Evolutionary conservation across 1,140 invertebrate genomes (phyloP), one percentile per base, ranked within the genome.

Genomic region (Drosophila sucinea): DNA sequence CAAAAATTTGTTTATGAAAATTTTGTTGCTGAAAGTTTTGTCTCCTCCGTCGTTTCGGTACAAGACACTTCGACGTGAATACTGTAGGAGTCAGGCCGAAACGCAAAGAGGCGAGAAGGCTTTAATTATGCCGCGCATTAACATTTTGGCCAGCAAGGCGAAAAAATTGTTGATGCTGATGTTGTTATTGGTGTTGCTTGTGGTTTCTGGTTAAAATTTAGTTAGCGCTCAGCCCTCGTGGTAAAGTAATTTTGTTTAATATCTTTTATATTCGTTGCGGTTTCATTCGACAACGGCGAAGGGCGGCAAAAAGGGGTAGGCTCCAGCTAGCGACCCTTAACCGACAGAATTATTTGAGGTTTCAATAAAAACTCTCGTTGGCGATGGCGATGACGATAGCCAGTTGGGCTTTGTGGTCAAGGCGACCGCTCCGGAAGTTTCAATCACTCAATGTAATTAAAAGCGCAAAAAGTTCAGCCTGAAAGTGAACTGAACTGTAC

Each of bases 51-150:
- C 72, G 73, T 17, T 75, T 63, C 60, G 57, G 63, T n/a, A 38
- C 32, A 60, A 29, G 30, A 38, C 30, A 67, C 35, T 38, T 38
- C 3, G 35, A 38, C 8, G 10, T 11, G 35, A 38, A 25, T 41
- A 35, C 35, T 32, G 41, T 29, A 40, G 23, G 54, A 63, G 54
- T 47, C 41, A 23, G 38, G 32, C 29, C 33, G n/a, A 55, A 67
- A 38, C 33, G 61, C 33, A 56, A 64, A 77, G 73, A 70, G 62
- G 58, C 55, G 67, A 38, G 72, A 27, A 56, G 57, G 55, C 66
- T 67, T 70, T 73, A 87, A 87, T 87, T 89, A 89, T 81, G 71
- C 67, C 78, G 67, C 77, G 67, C 81, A 83, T 87, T 87, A 89
- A 78, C 65, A 87, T 87, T 87, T 89, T 80, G 60, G 80, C 70